These are phyloP conservation scores for Drosophila arizonae DNA, from an alignment of 1,140 invertebrate genomes.

Conservation along the genomic window DNA sequence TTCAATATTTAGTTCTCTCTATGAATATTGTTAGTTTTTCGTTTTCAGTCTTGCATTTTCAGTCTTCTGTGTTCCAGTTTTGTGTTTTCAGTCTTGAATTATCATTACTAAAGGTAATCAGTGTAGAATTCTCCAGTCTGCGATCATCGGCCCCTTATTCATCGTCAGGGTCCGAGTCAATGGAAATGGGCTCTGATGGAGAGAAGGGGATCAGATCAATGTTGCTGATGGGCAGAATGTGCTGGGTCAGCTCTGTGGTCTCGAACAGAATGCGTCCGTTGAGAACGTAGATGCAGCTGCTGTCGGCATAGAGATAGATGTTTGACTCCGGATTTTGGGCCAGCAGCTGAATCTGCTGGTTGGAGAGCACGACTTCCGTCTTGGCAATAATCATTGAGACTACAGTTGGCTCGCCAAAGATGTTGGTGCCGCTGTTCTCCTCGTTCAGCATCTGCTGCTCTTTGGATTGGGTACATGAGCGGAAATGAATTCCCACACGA, in stretches of 20 bases:
- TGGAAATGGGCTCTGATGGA: not conserved
- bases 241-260: not conserved
- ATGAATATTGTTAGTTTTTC: too few relatives aligned
- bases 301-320: not conserved
- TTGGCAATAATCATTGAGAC: not conserved
- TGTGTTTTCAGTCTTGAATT: too few relatives aligned
- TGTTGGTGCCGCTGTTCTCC: constrained; percentile 8
- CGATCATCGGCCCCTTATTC: not conserved
- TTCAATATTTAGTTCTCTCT: too few relatives aligned
- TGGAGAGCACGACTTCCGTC: not conserved
- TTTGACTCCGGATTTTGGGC: not conserved
- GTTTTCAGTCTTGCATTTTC: too few relatives aligned
- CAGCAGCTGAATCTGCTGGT: not conserved
- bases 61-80: too few relatives aligned
- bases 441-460: not conserved
- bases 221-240: constrained; percentile 2
- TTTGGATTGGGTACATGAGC: not conserved
- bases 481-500: not conserved
- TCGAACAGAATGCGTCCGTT: not conserved
- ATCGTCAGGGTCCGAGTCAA: not conserved
- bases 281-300: not conserved
- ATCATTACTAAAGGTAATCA: too few relatives aligned
- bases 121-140: too few relatives aligned
- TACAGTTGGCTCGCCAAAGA: not conserved
- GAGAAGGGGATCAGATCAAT: not conserved